Percentiles rank a stretch among this genome's conserved stretches.
Conservation (phyloP, 2,797 vertebrate genomes). For the Cetoscarus ocellatus region DNA sequence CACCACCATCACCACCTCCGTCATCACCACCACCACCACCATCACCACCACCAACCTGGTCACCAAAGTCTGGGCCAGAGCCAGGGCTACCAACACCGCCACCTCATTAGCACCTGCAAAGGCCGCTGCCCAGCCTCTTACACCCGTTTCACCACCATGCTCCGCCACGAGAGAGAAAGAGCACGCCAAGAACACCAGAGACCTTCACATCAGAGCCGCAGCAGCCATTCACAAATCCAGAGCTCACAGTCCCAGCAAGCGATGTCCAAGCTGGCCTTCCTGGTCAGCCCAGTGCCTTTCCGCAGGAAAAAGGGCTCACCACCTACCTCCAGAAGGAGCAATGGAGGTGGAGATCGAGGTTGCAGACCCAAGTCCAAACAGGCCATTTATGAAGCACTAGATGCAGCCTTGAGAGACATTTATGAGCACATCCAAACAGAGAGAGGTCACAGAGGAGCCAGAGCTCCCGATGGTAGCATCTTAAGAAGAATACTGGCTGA, state of each 20-base stretch:
- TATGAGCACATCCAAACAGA: constrained; percentile 97
- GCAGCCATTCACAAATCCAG: constrained; percentile 75
- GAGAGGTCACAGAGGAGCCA: constrained; percentile 87
- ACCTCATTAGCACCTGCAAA: constrained; percentile 96
- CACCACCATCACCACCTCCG: constrained; percentile 87
- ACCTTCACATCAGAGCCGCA: constrained; percentile 64
- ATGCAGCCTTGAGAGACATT: constrained; percentile 95
- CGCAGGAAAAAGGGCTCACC: constrained; percentile 93
- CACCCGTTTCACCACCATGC: constrained; percentile 97
- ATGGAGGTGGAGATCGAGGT: constrained; percentile 63
- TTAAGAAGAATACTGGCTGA: constrained; percentile 95
- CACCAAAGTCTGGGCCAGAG: constrained; percentile 91
- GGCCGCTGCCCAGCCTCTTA: constrained; percentile 97
- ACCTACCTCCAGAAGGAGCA: constrained; percentile 82
- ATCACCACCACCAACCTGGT: constrained; percentile 88
- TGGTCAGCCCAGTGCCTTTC: constrained; percentile 99
- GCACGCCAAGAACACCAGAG: constrained; percentile 89
- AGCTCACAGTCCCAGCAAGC: constrained; percentile 85
- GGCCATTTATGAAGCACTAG: constrained; percentile 94
- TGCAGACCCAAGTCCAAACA: constrained; percentile 92
- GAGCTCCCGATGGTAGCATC: constrained; percentile 93
- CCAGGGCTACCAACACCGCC: constrained; percentile 89
- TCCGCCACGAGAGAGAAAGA: constrained; percentile 94
- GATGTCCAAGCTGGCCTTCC: constrained; percentile 96
- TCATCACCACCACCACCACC: constrained; percentile 82